Percentiles rank a stretch among this genome's conserved stretches.
Conservation (phyloP, 2,113 vertebrate genomes). For the Brachyhypopomus gauderio region DNA sequence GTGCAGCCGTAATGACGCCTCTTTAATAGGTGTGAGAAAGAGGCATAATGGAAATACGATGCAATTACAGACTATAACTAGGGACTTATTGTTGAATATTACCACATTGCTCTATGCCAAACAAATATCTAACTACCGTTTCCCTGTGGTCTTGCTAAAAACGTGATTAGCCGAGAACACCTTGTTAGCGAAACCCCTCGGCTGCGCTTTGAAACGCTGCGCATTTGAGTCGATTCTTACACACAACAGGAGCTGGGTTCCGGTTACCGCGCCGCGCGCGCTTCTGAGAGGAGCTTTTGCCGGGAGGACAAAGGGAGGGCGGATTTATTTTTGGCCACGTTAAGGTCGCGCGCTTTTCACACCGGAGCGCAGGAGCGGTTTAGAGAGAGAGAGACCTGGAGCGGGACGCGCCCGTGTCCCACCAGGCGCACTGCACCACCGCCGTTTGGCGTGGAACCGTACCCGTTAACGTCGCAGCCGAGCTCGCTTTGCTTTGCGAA, state of each 20-base stretch:
- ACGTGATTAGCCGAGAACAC: slow-evolving; percentile 77
- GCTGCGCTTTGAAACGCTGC: slow-evolving; percentile 76
- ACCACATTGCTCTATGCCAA: slow-evolving; percentile 67
- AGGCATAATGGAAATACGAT: slow-evolving; percentile 73
- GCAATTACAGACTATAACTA: slow-evolving; percentile 77
- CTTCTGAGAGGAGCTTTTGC: slow-evolving; percentile 20
- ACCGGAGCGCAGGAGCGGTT: slow-evolving; percentile 23
- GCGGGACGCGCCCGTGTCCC: slow-evolving; percentile 28
- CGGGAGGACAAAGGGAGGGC: slow-evolving; percentile 30
- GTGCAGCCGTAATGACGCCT: slow-evolving; percentile 68
- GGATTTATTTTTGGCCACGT: slow-evolving; percentile 33
- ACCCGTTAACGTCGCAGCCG: background rate
- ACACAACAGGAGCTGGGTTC: slow-evolving; percentile 68
- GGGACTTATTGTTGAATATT: slow-evolving; percentile 76
- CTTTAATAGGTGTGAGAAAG: slow-evolving; percentile 70
- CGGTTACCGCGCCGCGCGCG: slow-evolving; percentile 22
- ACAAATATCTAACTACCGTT: slow-evolving; percentile 75
- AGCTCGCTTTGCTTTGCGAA: slow-evolving; percentile 7
- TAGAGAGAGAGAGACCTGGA: slow-evolving; percentile 31
- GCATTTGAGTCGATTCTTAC: slow-evolving; percentile 72
- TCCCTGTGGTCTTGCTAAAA: slow-evolving; percentile 71
- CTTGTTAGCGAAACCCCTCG: slow-evolving; percentile 77
- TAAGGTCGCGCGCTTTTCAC: slow-evolving; percentile 9
- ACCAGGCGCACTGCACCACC: slow-evolving; percentile 13
- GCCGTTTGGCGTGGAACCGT: slow-evolving; percentile 13